Evolutionary conservation across 2,888 invertebrate genomes (phyloP), one percentile per base, ranked within the genome.

Genomic region (Oxyteleia sp.): DNA sequence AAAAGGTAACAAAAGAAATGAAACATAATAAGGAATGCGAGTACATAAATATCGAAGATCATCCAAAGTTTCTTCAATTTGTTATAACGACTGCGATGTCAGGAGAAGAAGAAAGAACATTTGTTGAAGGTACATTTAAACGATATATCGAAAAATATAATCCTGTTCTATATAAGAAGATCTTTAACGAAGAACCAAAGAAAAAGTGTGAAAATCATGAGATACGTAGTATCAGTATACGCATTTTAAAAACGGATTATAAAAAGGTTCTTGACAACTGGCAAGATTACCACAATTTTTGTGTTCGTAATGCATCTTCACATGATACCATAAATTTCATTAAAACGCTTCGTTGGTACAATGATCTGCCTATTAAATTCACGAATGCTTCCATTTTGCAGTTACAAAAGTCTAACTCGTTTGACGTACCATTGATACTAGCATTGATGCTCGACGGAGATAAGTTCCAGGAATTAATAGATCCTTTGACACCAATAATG

Each of bases 281-380:
- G 16, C 13, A 47, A 10, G 8, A 51, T 26, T 29, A 51, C 18
- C 8, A 26, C 8, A 11, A 20, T 4, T 1, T 2, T 18, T n/a
- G 2, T 4, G 11, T 49, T 20, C 5, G 16, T 4, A 20, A 49
- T 20, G 3, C 20, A 11, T 1, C 18, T 13, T 10, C 5, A 0
- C 32, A 0, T 4, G 10, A 18, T n/a, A 43, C 23, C 4, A 10
- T 1, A 5, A 45, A 11, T 4, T 93, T 92, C 32, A 13, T 93
- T 0, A 88, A 55, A 53, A 16, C 72, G 0, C 41, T 79, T 0
- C 87, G 88, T 1, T 93, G 92, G 92, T 88, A 92, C 68, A 86
- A 91, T 13, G 85, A 90, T 2, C 82, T 93, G 10, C 92, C 92
- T 2, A 85, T 90, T 0, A 88, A 81, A 23, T 90, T 92, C 38